Base-by-base conservation (phyloP, 1,140 invertebrate genomes). In the Ips typographus region DNA sequence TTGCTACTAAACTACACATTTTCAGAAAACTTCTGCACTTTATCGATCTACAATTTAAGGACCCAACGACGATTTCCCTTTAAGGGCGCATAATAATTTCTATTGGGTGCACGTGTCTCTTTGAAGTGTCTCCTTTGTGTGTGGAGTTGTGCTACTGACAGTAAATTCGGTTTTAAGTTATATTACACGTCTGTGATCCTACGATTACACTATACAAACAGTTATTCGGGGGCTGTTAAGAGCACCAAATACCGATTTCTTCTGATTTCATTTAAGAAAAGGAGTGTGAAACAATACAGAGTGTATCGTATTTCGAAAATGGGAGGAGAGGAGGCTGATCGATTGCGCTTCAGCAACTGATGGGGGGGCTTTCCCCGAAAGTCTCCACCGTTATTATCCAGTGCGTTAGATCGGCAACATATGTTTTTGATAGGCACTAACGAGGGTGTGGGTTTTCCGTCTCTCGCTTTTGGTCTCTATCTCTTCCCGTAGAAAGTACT, bases 341-440 rank as follows among this genome's bases (percentile, higher is more conserved):
- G 75, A 76, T 76, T 66, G 58, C 62, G 68, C 67, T 52, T 68
- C 71, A 53, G 43, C 69, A 58, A 71, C 66, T 43, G 51, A 53
- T 74, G 71, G 70, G 71, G 71, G 71, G 72, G 74, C 73, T 64
- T 70, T 69, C 72, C 73, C 73, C 65, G 51, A 68, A 71, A 71
- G 70, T 71, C 70, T 71, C 63, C 63, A 49, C 67, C 63, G 68
- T 74, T 74, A 77, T 77, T 76, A 77, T 75, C 71, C 76, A 75
- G 74, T 77, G 76, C 73, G 76, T 77, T 77, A 76, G 75, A 76
- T 77, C 65, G 68, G 72, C 72, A 76, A 75, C 75, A 78, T 78
- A 77, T 78, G 75, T 78, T 77, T 76, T 72, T 78, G 77, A 77
- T 77, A 70, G 75, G 68, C 75, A 63, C 69, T 76, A 75, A 76